A percentile compares a stretch with the other conserved stretches of the same genome.
phyloP scores from a whole-genome alignment of 2,888 invertebrate genomes.

The Dicycla oo region DNA sequence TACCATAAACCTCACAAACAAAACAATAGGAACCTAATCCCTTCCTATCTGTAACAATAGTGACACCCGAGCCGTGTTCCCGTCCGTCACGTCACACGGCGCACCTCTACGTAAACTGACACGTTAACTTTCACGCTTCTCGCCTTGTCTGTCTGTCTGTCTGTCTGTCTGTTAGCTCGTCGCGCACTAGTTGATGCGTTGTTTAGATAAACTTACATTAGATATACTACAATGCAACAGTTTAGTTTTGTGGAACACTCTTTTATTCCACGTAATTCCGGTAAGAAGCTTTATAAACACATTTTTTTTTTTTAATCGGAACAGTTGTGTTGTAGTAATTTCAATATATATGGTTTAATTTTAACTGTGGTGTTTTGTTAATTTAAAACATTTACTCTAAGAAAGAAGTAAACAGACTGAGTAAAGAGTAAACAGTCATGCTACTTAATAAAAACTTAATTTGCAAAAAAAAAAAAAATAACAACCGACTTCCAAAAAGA shows the following conservation, averaged over 20 bases:
- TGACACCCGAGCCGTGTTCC: slow-evolving; percentile 29
- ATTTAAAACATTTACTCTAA: background rate
- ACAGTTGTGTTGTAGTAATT: background rate
- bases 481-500: too few relatives aligned
- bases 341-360: background rate
- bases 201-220: slow-evolving; percentile 32
- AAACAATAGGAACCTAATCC: slow-evolving; percentile 29
- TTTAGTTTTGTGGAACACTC: slow-evolving; percentile 10
- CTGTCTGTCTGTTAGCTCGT: slow-evolving; percentile 58
- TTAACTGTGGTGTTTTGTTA: background rate
- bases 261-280: slow-evolving; percentile 2
- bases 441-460: too few relatives aligned
- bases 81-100: slow-evolving; percentile 30
- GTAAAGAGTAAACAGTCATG: too few relatives aligned
- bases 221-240: slow-evolving; percentile 1
- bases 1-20: slow-evolving; percentile 11
- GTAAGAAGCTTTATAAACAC: background rate
- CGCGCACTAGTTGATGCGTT: slow-evolving; percentile 49
- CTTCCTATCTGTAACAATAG: slow-evolving; percentile 38
- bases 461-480: too few relatives aligned
- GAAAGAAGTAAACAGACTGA: too few relatives aligned
- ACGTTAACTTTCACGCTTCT: slow-evolving; percentile 66
- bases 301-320: background rate
- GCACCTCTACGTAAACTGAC: slow-evolving; percentile 51
- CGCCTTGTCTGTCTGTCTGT: slow-evolving; percentile 62